These are phyloP conservation scores for Bos indicus DNA, from an alignment of 2,113 vertebrate genomes.

Conservation along the genomic window DNA sequence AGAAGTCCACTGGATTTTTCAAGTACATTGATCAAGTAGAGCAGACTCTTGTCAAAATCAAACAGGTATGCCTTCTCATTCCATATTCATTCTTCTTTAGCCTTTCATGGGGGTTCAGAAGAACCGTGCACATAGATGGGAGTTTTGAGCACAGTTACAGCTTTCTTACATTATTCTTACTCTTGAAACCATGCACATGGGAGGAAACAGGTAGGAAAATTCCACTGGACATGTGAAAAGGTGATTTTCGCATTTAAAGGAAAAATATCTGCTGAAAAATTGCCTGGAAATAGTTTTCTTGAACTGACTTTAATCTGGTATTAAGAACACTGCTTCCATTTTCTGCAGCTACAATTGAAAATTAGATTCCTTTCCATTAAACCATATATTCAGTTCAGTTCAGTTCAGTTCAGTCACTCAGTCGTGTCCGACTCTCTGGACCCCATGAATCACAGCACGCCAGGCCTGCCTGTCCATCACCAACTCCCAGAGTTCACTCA, in stretches of 20 bases:
- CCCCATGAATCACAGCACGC: too few relatives aligned
- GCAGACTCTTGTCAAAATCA: neutral
- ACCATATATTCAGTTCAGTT: neutral
- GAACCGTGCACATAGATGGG: accelerated
- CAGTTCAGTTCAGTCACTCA: too few relatives aligned
- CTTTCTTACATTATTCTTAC: neutral
- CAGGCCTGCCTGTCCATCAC: too few relatives aligned
- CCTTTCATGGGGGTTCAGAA: neutral
- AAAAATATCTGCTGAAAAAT: neutral
- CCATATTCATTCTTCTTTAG: neutral
- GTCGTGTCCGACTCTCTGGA: too few relatives aligned
- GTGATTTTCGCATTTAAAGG: neutral
- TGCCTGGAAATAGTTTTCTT: neutral
- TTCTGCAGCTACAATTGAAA: neutral
- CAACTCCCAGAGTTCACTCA: too few relatives aligned
- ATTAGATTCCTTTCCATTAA: neutral
- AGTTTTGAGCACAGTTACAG: neutral
- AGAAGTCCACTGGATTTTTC: neutral
- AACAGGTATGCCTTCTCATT: neutral
- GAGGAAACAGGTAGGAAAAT: neutral
- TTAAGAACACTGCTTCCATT: neutral
- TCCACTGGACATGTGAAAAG: neutral
- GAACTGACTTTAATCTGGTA: neutral
- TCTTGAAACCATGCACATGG: neutral
- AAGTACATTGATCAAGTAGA: neutral